phyloP scores from a whole-genome alignment of 1,140 invertebrate genomes.

The Drosophila serrata region DNA sequence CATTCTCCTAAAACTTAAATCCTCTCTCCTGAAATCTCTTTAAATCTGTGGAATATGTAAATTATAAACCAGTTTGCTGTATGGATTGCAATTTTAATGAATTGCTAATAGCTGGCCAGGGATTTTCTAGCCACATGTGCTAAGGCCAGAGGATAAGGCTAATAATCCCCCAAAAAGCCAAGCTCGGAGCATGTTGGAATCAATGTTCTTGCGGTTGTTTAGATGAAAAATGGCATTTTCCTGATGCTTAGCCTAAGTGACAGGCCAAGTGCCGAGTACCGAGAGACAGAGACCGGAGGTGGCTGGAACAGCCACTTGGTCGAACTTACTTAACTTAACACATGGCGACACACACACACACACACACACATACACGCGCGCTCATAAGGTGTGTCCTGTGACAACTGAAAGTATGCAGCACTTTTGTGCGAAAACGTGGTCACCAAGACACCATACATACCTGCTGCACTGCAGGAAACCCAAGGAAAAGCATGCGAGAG shows the following conservation, averaged over 20 bases:
- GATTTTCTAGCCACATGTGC: constrained; percentile 9
- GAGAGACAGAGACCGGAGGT: constrained; percentile 11
- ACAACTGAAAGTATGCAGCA: constrained; percentile 33
- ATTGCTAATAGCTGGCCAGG: constrained; percentile 6
- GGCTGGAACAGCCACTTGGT: constrained; percentile 61
- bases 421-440: constrained; percentile 36
- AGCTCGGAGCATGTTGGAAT: constrained; percentile 20
- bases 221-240: constrained; percentile 38
- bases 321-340: constrained; percentile 65
- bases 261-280: constrained; percentile 45
- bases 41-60: neutral
- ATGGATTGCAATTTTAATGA: constrained; percentile 25
- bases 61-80: neutral
- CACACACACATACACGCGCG: no score
- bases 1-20: no score
- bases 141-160: constrained; percentile 16
- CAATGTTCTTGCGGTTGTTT: constrained; percentile 37
- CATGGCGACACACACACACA: constrained; percentile 32
- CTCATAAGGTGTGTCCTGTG: constrained; percentile 25
- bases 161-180: neutral
- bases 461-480: constrained; percentile 11
- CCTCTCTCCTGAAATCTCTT: neutral
- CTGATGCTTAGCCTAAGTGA: constrained; percentile 62
- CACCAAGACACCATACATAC: constrained; percentile 16
- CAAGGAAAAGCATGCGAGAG: neutral